Conservation (phyloP, 2,888 invertebrate species). For the Microctonus aethiopoides region DNA sequence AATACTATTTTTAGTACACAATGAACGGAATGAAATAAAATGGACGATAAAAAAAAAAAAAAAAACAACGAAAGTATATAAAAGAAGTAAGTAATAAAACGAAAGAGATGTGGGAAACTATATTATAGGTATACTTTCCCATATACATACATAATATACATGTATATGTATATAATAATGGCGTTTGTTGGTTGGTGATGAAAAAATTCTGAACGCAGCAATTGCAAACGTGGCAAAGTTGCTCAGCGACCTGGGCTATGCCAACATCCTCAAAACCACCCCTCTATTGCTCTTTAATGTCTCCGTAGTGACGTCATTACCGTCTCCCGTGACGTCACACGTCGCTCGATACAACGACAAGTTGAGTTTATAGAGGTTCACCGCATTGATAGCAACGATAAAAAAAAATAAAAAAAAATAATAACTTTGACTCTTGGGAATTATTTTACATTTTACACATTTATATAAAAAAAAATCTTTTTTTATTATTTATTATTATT, state of each 20-base stretch:
- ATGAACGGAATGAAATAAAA: neutral
- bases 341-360: constrained; percentile 57
- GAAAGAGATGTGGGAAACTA: no score
- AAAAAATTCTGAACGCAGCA: neutral
- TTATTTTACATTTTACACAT: no score
- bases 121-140: no score
- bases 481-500: neutral
- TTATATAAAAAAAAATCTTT: no score
- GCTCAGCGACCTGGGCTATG: neutral
- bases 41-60: neutral
- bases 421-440: no score
- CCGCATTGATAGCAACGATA: neutral
- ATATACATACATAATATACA: no score
- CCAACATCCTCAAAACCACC: neutral
- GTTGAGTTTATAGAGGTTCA: neutral
- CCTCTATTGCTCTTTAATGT: neutral
- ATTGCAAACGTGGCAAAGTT: neutral
- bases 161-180: no score
- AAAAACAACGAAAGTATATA: neutral
- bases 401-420: neutral
- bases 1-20: neutral
- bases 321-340: constrained; percentile 60
- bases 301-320: constrained; percentile 58
- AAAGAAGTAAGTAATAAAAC: neutral
- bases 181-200: neutral